These are phyloP conservation scores for Oxyruncus cristatus DNA, from an alignment of 2,113 vertebrate genomes.

Conservation along the genomic window DNA sequence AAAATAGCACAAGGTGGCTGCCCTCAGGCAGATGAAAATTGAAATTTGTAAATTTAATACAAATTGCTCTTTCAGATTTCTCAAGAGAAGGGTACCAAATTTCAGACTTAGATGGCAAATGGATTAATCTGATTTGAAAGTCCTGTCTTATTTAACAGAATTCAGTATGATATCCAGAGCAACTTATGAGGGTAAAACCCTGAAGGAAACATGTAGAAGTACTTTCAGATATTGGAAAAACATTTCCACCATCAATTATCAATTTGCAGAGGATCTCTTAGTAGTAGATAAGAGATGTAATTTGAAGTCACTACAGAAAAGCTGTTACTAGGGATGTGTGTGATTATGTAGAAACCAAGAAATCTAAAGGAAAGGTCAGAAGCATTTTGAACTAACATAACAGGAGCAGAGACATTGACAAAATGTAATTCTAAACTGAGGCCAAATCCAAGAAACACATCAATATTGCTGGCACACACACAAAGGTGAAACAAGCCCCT, in stretches of 20 bases:
- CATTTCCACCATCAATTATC: neutral
- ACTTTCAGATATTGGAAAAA: neutral
- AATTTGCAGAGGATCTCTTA: neutral
- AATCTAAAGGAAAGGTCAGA: neutral
- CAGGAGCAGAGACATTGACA: neutral
- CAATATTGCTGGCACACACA: neutral
- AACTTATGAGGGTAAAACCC: neutral
- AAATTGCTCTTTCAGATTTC: neutral
- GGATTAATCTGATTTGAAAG: neutral
- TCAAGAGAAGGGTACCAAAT: neutral
- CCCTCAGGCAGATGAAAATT: neutral
- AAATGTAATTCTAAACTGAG: neutral
- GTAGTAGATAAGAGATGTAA: neutral
- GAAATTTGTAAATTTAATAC: neutral
- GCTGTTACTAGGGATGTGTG: neutral
- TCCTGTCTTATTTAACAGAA: neutral
- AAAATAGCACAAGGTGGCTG: neutral
- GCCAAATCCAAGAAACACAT: neutral
- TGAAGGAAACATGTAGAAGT: neutral
- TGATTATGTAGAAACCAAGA: neutral
- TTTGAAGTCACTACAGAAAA: neutral
- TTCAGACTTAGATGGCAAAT: neutral
- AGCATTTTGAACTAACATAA: neutral
- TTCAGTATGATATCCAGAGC: neutral
- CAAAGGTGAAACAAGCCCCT: neutral